Conservation (phyloP, 2,797 vertebrate genomes). For the Cuniculus paca region DNA sequence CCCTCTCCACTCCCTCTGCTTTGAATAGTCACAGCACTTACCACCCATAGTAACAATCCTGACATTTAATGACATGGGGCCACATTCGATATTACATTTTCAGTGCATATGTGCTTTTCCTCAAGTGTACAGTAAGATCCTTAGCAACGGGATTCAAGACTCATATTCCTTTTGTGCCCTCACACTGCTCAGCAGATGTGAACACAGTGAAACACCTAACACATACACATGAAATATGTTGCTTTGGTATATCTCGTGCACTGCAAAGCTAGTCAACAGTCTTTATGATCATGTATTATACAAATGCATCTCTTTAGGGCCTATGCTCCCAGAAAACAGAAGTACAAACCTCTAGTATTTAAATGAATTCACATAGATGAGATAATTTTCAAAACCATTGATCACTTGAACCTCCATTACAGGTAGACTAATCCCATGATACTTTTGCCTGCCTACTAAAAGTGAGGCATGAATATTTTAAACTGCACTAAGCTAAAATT, state of each 20-base stretch:
- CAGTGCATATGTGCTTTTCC: neutral
- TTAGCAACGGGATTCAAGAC: neutral
- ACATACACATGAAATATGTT: neutral
- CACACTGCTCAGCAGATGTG: neutral
- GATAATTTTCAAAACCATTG: neutral
- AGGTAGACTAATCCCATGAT: slow-evolving; percentile 5
- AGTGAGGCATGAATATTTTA: slow-evolving; percentile 26
- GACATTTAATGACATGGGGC: neutral
- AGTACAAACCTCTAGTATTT: slow-evolving; percentile 1
- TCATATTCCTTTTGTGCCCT: neutral
- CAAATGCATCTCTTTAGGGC: neutral
- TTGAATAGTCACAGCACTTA: neutral
- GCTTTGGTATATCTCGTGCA: neutral
- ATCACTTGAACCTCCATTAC: neutral
- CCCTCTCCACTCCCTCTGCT: neutral
- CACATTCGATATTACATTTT: neutral
- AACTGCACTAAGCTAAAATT: slow-evolving; percentile 38
- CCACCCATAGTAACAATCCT: neutral
- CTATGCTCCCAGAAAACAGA: neutral
- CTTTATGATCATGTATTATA: neutral
- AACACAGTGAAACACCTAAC: neutral
- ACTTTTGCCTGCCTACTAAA: neutral
- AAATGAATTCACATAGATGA: neutral
- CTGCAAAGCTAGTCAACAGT: neutral
- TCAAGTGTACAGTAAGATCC: neutral